Evolutionary conservation across 2,113 vertebrate species (phyloP), one percentile per base, ranked within the genome.

Genomic region (Plotosus lineatus): DNA sequence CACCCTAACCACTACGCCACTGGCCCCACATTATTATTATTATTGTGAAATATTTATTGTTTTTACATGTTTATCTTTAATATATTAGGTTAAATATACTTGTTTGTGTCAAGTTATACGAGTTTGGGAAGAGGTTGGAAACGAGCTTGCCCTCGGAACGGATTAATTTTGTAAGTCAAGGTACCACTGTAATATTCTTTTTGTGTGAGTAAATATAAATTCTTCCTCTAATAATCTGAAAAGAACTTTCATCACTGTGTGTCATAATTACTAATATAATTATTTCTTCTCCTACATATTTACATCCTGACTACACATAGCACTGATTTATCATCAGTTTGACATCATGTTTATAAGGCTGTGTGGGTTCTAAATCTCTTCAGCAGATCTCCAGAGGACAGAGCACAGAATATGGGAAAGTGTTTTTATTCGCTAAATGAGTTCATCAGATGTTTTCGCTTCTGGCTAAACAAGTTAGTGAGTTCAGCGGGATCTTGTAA

Each of bases 391-490:
- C 31, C 69, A 33, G 46, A 73, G 69, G 48, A 73, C 31, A 15
- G 23, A 17, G 31, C 6, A 23, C 6, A 38, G 68, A 50, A 81
- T 89, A 84, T 72, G 11, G 68, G 40, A 84, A 83, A 82, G 71
- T 33, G 63, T 10, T 58, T 76, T 75, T 46, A 50, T 66, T 26
- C 73, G 61, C 71, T 66, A 88, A 86, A 92, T 91, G 83, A 75
- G 71, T 90, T 92, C 88, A 79, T 91, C 89, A 89, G 85, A 89
- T 88, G 51, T 88, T 77, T 83, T 82, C 36, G 80, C 51, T 78
- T 79, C 63, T 50, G 46, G 40, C 36, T 65, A 77, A 85, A 66
- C 60, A 75, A 40, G 33, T 11, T 42, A 72, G 42, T 66, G n/a
- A 65, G 38, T 78, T 58, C 79, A 68, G 61, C 48, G 77, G 48